phyloP scores from a whole-genome alignment of 2,113 vertebrate species.

The Halcyon senegalensis region DNA sequence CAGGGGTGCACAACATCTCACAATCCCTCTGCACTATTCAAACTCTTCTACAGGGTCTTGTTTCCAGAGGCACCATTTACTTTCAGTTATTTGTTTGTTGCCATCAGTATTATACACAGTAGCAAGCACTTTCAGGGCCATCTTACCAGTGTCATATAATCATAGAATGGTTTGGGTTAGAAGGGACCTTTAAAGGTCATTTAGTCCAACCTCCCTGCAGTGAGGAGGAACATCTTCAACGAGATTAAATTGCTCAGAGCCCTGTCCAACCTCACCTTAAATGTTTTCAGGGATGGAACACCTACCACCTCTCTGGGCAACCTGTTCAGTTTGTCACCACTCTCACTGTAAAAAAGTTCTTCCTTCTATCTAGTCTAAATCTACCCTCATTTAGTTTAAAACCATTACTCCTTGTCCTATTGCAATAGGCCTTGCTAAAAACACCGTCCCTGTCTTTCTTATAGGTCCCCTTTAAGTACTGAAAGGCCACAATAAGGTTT shows the following conservation, averaged over 20 bases:
- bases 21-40: not conserved
- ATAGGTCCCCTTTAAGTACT: not conserved
- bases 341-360: not conserved
- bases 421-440: not conserved
- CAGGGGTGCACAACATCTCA: not conserved
- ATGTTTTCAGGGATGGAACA: not conserved
- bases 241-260: not conserved
- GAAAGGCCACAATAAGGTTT: not conserved
- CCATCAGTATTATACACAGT: not conserved
- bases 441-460: not conserved
- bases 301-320: no score
- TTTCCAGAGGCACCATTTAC: not conserved
- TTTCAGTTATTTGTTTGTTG: not conserved
- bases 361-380: not conserved
- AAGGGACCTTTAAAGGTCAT: not conserved
- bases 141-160: not conserved
- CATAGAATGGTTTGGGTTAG: not conserved
- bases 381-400: not conserved
- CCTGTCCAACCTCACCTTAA: not conserved
- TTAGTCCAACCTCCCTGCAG: not conserved
- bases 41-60: not conserved
- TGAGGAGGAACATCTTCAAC: not conserved
- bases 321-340: not conserved
- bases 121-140: not conserved
- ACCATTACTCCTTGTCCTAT: not conserved